A percentile compares a stretch with the other conserved stretches of the same genome.
These are phyloP conservation scores for Botia almorhae DNA, from an alignment of 2,797 vertebrate species.

Conservation along the genomic window DNA sequence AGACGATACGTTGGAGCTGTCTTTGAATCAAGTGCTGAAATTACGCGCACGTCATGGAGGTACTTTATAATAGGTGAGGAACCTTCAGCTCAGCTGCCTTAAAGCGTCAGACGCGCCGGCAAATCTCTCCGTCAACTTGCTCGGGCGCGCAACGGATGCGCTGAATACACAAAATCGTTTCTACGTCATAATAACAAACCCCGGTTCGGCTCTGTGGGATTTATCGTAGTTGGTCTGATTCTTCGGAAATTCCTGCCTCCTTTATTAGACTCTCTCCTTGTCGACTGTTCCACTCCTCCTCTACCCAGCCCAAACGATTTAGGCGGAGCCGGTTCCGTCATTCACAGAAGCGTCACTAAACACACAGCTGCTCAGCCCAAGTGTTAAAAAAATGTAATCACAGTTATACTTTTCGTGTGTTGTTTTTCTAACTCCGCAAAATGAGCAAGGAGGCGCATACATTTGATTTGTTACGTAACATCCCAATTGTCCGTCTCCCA, in stretches of 20 bases:
- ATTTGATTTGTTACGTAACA: constrained; percentile 27
- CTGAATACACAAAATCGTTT: constrained; percentile 17
- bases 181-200: constrained; percentile 12
- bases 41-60: constrained; percentile 55
- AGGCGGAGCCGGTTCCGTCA: constrained; percentile 70
- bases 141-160: constrained; percentile 19
- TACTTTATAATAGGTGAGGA: constrained; percentile 49
- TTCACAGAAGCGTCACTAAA: constrained; percentile 67
- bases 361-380: constrained; percentile 17
- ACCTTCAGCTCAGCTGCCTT: constrained; percentile 18
- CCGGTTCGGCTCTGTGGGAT: constrained; percentile 41
- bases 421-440: neutral
- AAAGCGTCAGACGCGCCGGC: constrained; percentile 31
- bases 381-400: neutral
- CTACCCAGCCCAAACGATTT: constrained; percentile 53
- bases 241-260: constrained; percentile 66
- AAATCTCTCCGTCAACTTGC: constrained; percentile 40
- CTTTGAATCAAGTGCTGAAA: constrained; percentile 73
- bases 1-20: constrained; percentile 66
- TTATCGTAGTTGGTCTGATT: constrained; percentile 63
- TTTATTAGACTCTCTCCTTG: constrained; percentile 65
- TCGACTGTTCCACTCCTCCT: constrained; percentile 55
- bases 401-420: neutral
- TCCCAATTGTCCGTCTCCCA: neutral
- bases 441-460: constrained; percentile 5